Conservation (phyloP, 2,797 vertebrate species). For the Typhlichthys subterraneus region DNA sequence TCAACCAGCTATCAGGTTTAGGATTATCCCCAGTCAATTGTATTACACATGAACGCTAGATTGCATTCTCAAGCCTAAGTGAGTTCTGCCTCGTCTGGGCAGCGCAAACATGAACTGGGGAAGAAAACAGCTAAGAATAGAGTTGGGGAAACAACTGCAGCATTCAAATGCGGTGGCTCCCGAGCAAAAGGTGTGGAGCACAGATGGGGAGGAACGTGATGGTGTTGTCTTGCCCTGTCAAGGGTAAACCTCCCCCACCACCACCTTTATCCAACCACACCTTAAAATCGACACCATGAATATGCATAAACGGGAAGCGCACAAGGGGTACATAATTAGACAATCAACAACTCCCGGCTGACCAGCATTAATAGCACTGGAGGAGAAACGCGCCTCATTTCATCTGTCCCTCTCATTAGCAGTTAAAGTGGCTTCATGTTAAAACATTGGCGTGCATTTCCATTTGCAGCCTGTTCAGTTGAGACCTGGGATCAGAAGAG, state of each 20-base stretch:
- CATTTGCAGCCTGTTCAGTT: slow-evolving; percentile 38
- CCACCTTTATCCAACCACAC: slow-evolving; percentile 59
- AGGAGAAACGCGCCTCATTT: slow-evolving; percentile 44
- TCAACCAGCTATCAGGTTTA: slow-evolving; percentile 47
- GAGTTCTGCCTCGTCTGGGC: not conserved
- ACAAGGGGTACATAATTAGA: slow-evolving; percentile 76
- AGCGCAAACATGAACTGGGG: slow-evolving; percentile 39
- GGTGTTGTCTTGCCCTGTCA: slow-evolving; percentile 72
- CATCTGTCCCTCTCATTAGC: slow-evolving; percentile 50
- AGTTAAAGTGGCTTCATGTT: slow-evolving; percentile 45
- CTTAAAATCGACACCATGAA: slow-evolving; percentile 75
- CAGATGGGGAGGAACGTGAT: slow-evolving; percentile 76
- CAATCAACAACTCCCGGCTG: slow-evolving; percentile 74
- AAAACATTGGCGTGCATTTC: slow-evolving; percentile 39
- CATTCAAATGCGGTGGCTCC: slow-evolving; percentile 68
- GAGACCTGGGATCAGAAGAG: slow-evolving; percentile 20
- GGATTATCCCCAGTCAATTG: slow-evolving; percentile 19
- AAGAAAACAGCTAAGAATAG: slow-evolving; percentile 64
- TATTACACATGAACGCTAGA: not conserved
- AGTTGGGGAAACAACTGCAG: slow-evolving; percentile 58
- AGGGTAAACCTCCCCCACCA: slow-evolving; percentile 70
- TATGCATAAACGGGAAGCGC: slow-evolving; percentile 78
- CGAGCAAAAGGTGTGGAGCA: slow-evolving; percentile 78
- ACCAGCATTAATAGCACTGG: slow-evolving; percentile 52
- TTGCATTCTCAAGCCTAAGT: not conserved